These are phyloP conservation scores for Henricia sp. DNA, from an alignment of 53 echinoderm and acorn worm genomes.

Conservation along the genomic window DNA sequence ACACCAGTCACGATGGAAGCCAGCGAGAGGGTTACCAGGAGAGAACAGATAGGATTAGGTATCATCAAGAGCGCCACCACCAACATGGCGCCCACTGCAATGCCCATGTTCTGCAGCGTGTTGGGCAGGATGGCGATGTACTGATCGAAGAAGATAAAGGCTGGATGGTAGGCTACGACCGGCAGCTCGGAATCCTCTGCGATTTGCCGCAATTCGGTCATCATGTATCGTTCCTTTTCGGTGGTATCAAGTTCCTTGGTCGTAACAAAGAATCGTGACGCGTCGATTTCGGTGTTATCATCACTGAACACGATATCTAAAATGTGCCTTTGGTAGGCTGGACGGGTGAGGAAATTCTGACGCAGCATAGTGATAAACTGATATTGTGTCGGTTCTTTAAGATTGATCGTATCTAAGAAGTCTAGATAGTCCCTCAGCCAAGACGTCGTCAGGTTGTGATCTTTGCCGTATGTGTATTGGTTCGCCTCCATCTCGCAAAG, in stretches of 20 bases:
- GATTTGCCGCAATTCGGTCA: slow-evolving; percentile 30
- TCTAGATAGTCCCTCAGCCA: slow-evolving; percentile 59
- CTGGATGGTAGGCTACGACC: slow-evolving; percentile 65
- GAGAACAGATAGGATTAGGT: slow-evolving; percentile 55
- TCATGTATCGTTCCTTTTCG: slow-evolving; percentile 51
- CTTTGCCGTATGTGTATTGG: slow-evolving; percentile 21
- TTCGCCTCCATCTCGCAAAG: slow-evolving; percentile 37
- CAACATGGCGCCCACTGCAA: slow-evolving; percentile 69
- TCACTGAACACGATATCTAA: slow-evolving; percentile 56
- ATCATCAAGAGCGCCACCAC: slow-evolving; percentile 65
- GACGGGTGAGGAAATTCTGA: slow-evolving; percentile 17
- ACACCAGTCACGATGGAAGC: slow-evolving; percentile 71
- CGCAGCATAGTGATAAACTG: slow-evolving; percentile 39
- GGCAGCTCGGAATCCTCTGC: slow-evolving; percentile 35
- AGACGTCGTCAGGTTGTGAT: slow-evolving; percentile 31
- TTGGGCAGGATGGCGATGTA: slow-evolving; percentile 61
- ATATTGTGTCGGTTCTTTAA: slow-evolving; percentile 4
- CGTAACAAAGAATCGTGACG: slow-evolving; percentile 63
- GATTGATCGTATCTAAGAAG: slow-evolving; percentile 2
- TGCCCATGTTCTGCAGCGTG: slow-evolving; percentile 66
- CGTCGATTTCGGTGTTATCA: slow-evolving; percentile 12
- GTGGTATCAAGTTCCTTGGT: slow-evolving; percentile 35
- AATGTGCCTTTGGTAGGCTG: slow-evolving; percentile 33
- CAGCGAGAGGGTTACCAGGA: slow-evolving; percentile 65
- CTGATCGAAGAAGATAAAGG: slow-evolving; percentile 68